Conservation (phyloP, 1,140 invertebrate genomes). For the Mizuhopecten yessoensis region DNA sequence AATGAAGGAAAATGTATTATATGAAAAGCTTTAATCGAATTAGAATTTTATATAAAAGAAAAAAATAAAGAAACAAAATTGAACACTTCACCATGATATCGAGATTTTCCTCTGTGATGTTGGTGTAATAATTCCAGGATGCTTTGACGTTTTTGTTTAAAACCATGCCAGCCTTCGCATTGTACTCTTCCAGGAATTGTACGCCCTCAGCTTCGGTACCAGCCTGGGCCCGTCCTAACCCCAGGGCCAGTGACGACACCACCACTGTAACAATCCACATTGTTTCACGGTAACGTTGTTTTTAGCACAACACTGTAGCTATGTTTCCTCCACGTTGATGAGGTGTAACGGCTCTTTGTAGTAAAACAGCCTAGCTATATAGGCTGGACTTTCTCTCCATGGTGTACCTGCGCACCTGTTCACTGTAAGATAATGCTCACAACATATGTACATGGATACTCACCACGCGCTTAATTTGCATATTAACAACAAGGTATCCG, state of each 20-base stretch:
- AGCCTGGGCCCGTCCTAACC: slow-evolving; percentile 30
- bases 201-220: slow-evolving; percentile 48
- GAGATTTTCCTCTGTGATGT: slow-evolving; percentile 72
- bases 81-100: slow-evolving; percentile 81
- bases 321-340: background rate
- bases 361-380: no score
- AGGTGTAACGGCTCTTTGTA: background rate
- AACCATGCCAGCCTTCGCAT: slow-evolving; percentile 49
- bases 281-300: background rate
- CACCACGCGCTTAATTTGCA: slow-evolving; percentile 1
- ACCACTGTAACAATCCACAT: background rate
- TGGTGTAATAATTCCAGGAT: slow-evolving; percentile 71
- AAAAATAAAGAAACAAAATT: no score
- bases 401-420: background rate
- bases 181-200: slow-evolving; percentile 62
- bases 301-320: background rate
- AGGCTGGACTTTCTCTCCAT: background rate
- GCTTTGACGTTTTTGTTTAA: slow-evolving; percentile 46
- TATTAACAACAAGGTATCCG: slow-evolving; percentile 1
- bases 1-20: no score
- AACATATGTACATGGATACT: slow-evolving; percentile 10
- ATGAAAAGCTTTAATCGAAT: no score
- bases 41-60: no score
- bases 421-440: background rate
- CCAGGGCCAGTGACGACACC: background rate